Base-by-base conservation (phyloP, 92 coral and sea anemone species). In the Pocillopora meandrina region DNA sequence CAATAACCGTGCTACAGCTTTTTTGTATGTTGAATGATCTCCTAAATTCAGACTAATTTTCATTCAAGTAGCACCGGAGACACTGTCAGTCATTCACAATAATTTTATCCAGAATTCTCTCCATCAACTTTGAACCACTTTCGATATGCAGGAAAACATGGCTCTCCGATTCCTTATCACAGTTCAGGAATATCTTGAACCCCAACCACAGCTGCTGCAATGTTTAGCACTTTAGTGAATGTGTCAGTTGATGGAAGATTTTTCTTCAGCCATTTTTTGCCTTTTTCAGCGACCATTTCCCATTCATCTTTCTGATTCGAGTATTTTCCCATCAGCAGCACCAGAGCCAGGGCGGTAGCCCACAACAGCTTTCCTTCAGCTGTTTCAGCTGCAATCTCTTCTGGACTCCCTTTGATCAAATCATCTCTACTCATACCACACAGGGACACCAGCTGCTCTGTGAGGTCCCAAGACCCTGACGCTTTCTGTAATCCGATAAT, bases 301-400 rank as follows among this genome's bases (percentile, higher is more conserved):
- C 98, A 94, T 58, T 94, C 98, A 64, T 90, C 92, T 78, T 86
- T 88, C 17, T 71, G 72, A 65, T 80, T 62, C 71, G 72, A 18
- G 49, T 87, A 89, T 81, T 72, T 88, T 16, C 56, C 85, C 33
- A 47, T 68, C 87, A 94, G 82, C 75, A 87, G 80, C 56, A 42
- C 81, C 62, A 94, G 89, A 56, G 92, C 95, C 77, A 94, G 76
- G 52, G 95, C 89, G 21, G 98, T 94, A n/a, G 98, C 98, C 98
- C 98, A 94, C 47, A 87, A 75, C 81, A 71, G 82, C 55, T 88
- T 89, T 79, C 78, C 89, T 61, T 81, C 80, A 31, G 75, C 81
- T 26, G 57, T 61, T 34, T 72, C 79, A 42, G 75, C 77, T 69
- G 86, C 72, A 78, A 89, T 68, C 31, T 61, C 79, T 47, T 75